Evolutionary conservation across 2,113 vertebrate genomes (phyloP).

Genomic region (Oncorhynchus kisutch): DNA sequence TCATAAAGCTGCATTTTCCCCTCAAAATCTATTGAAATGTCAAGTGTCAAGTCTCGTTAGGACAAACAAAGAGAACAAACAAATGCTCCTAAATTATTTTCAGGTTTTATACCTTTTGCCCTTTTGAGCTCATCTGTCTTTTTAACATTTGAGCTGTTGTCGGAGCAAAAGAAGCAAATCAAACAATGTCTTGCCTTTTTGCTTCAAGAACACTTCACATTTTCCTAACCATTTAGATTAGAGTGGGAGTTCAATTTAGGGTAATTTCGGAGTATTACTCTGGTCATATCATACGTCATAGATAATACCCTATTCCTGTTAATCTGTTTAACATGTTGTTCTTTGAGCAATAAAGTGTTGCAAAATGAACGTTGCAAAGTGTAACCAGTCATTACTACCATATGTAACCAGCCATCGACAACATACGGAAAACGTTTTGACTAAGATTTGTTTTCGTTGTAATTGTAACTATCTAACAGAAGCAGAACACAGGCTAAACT

Average conservation of each 20-base stretch:
- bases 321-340: neutral
- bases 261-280: conserved; percentile 28
- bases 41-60: conserved; percentile 20
- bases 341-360: neutral
- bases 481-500: too few relatives aligned
- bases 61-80: neutral
- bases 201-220: conserved; percentile 12
- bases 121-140: neutral
- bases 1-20: conserved; percentile 17
- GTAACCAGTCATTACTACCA: neutral
- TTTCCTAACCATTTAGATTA: conserved; percentile 12
- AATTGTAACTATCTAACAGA: too few relatives aligned
- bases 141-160: neutral
- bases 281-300: conserved; percentile 6
- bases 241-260: conserved; percentile 19
- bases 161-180: neutral
- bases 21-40: conserved; percentile 28
- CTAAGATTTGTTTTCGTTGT: too few relatives aligned
- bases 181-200: conserved; percentile 13
- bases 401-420: too few relatives aligned
- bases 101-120: conserved; percentile 16
- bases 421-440: too few relatives aligned
- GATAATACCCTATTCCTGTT: neutral
- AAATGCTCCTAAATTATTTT: conserved; percentile 29
- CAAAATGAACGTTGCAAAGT: neutral